Conservation (phyloP, 2,888 invertebrate genomes). For the Iphiclides podalirius region DNA sequence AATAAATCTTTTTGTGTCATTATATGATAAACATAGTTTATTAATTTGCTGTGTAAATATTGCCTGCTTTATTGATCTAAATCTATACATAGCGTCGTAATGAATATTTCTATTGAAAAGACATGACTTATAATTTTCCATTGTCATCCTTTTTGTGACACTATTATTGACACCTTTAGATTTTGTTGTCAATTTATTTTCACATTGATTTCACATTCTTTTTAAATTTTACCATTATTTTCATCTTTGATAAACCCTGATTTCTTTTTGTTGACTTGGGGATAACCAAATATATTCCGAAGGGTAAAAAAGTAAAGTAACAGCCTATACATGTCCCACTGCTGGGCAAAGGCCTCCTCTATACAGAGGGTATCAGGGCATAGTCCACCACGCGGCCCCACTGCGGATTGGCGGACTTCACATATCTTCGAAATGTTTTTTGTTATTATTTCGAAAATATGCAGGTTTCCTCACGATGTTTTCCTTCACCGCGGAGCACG, state of each 20-base stretch:
- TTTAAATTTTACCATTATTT: conserved; percentile 31
- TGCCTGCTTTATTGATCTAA: no score
- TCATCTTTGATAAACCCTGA: conserved; percentile 38
- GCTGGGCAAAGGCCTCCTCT: no score
- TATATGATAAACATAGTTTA: conserved; percentile 22
- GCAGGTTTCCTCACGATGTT: no score
- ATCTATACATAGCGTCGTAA: conserved; percentile 23
- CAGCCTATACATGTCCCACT: no score
- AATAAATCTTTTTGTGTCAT: conserved; percentile 20
- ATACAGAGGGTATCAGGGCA: no score
- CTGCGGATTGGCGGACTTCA: no score
- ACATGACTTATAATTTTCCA: conserved; percentile 28
- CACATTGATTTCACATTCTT: conserved; percentile 33
- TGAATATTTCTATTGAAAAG: conserved; percentile 23
- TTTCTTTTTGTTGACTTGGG: conserved; percentile 35
- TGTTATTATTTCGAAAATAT: no score
- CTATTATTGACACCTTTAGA: conserved; percentile 32
- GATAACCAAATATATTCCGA: conserved; percentile 36
- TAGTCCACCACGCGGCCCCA: no score
- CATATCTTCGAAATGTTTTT: no score
- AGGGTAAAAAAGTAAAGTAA: no score
- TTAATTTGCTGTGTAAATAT: conserved; percentile 31
- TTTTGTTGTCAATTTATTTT: conserved; percentile 28
- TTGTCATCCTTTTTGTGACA: conserved; percentile 26
- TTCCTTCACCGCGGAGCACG: no score